These are phyloP conservation scores for Cylloceria caligata DNA, from an alignment of 2,888 invertebrate genomes.

Conservation along the genomic window DNA sequence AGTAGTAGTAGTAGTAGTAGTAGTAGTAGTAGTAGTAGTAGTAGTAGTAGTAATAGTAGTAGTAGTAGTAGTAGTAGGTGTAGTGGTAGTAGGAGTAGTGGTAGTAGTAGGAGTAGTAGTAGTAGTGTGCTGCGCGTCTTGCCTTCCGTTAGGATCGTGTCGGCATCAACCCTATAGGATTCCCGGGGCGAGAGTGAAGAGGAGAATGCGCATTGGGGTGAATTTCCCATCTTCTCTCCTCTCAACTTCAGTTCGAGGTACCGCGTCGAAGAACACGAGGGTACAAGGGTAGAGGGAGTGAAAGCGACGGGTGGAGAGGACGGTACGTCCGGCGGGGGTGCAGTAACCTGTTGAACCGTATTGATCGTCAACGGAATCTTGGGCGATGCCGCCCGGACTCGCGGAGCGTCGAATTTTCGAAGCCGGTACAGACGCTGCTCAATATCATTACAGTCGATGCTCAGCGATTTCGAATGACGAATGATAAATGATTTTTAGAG, in stretches of 20 bases:
- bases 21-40: not conserved
- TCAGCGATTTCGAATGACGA: too few relatives aligned
- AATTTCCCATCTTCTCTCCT: conserved; percentile 56
- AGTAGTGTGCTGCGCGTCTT: not conserved
- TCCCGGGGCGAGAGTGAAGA: conserved; percentile 39
- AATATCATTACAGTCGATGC: conserved; percentile 14
- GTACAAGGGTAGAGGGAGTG: not conserved
- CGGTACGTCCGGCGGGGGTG: conserved; percentile 56
- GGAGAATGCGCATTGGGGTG: conserved; percentile 4
- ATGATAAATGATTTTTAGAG: too few relatives aligned
- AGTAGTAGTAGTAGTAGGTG: not conserved
- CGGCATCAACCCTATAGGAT: conserved; percentile 50
- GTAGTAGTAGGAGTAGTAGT: not conserved
- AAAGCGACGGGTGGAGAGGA: conserved; percentile 18
- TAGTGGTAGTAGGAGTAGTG: too few relatives aligned
- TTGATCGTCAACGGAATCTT: conserved; percentile 77
- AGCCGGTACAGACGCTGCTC: not conserved
- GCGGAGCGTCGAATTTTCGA: conserved; percentile 38
- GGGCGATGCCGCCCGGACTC: conserved; percentile 61
- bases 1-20: not conserved
- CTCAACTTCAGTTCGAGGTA: conserved; percentile 53
- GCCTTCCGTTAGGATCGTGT: conserved; percentile 1
- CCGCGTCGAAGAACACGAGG: conserved; percentile 3
- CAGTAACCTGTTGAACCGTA: conserved; percentile 83
- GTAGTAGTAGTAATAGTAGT: not conserved